Evolutionary conservation across 2,888 invertebrate genomes (phyloP).

Genomic region (Acronicta alni): DNA sequence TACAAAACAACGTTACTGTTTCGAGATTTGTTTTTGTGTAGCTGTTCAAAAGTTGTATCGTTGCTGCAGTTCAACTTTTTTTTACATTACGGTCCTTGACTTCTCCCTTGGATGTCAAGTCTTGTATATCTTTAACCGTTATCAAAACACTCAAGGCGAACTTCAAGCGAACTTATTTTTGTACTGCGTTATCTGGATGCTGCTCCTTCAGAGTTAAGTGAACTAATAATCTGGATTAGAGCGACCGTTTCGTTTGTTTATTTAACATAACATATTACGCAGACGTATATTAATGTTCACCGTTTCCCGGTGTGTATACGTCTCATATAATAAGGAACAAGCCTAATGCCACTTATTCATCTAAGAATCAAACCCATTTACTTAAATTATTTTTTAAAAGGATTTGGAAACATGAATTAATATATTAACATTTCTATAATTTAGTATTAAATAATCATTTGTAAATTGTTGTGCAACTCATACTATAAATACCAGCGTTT

Average conservation of each 20-base stretch:
- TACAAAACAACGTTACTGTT: conserved; percentile 47
- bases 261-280: no score
- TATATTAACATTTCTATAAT: background rate
- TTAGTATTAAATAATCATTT: background rate
- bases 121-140: conserved; percentile 46
- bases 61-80: conserved; percentile 29
- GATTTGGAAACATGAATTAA: no score
- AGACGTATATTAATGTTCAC: no score
- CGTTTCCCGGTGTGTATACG: no score
- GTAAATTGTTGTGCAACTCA: no score
- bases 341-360: no score
- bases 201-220: conserved; percentile 64
- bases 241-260: background rate
- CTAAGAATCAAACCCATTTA: no score
- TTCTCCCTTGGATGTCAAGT: conserved; percentile 29
- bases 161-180: conserved; percentile 66
- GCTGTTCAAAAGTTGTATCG: conserved; percentile 26
- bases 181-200: conserved; percentile 62
- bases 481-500: background rate
- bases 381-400: no score
- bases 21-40: conserved; percentile 46
- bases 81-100: conserved; percentile 33
- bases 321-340: no score
- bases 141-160: conserved; percentile 64
- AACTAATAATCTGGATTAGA: conserved; percentile 53